A percentile compares a stretch with the other conserved stretches of the same genome.
phyloP scores from a whole-genome alignment of 1,140 invertebrate genomes.

The Babylonia areolata region DNA sequence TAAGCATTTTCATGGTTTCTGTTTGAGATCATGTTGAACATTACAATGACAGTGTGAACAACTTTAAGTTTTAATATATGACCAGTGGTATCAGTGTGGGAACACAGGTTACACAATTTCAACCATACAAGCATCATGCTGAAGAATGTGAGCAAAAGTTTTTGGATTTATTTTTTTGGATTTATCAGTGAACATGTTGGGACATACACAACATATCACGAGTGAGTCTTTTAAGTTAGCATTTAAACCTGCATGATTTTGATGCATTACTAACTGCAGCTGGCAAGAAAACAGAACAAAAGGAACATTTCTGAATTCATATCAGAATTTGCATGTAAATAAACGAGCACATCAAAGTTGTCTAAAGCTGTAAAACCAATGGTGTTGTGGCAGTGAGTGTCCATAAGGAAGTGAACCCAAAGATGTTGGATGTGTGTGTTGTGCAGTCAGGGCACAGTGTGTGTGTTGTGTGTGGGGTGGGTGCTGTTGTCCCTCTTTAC shows the following conservation, averaged over 20 bases:
- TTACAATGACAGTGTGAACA: not conserved
- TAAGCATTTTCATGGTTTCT: not conserved
- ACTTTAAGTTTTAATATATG: too few species aligned
- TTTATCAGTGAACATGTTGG: not conserved
- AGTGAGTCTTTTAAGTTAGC: too few species aligned
- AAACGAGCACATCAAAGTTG: too few species aligned
- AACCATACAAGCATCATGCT: not conserved
- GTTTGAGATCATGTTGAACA: not conserved
- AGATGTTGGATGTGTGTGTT: too few species aligned
- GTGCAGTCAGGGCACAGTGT: too few species aligned
- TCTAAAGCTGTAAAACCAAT: too few species aligned
- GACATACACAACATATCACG: not conserved
- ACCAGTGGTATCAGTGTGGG: not conserved
- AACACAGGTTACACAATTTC: not conserved
- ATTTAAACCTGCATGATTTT: too few species aligned
- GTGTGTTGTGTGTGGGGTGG: too few species aligned
- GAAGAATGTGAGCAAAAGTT: not conserved
- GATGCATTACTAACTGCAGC: too few species aligned
- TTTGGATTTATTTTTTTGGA: not conserved
- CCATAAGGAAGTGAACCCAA: too few species aligned
- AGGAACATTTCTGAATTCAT: not conserved
- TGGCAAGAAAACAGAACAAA: not conserved
- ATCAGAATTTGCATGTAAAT: not conserved
- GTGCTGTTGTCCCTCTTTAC: too few species aligned
- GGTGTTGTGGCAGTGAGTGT: too few species aligned